Conservation (phyloP, 2,888 invertebrate genomes). For the Cosmia trapezina region DNA sequence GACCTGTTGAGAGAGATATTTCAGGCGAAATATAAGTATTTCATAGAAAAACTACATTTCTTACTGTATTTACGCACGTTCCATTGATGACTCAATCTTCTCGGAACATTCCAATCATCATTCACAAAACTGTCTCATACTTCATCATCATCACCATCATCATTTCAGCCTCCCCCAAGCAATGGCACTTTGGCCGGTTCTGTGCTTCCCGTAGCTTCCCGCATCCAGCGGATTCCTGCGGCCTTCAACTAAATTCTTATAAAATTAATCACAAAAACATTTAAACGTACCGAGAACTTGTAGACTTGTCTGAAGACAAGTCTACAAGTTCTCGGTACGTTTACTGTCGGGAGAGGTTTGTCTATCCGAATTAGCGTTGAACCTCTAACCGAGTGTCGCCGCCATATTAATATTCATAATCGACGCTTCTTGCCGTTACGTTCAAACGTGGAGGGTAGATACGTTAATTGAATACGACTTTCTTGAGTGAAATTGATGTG, state of each 20-base stretch:
- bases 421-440: conserved; percentile 66
- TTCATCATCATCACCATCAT: no score
- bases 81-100: neutral
- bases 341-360: conserved; percentile 74
- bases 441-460: conserved; percentile 62
- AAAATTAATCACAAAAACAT: no score
- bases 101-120: neutral
- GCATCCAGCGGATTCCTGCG: no score
- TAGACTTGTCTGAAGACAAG: neutral
- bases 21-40: no score
- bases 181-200: no score
- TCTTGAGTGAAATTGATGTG: conserved; percentile 64
- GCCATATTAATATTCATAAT: conserved; percentile 83
- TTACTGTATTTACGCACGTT: neutral
- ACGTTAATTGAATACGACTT: conserved; percentile 73
- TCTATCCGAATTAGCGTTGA: conserved; percentile 84
- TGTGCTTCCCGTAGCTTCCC: no score
- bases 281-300: no score
- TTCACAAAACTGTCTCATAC: neutral
- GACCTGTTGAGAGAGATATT: neutral
- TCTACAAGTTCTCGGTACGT: conserved; percentile 28
- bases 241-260: neutral
- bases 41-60: no score
- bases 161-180: no score
- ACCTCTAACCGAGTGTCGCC: conserved; percentile 82